Percentiles rank a stretch among this genome's conserved stretches.
These are phyloP conservation scores for Dicyrtomina minuta DNA, from an alignment of 2,888 invertebrate species.

Conservation along the genomic window DNA sequence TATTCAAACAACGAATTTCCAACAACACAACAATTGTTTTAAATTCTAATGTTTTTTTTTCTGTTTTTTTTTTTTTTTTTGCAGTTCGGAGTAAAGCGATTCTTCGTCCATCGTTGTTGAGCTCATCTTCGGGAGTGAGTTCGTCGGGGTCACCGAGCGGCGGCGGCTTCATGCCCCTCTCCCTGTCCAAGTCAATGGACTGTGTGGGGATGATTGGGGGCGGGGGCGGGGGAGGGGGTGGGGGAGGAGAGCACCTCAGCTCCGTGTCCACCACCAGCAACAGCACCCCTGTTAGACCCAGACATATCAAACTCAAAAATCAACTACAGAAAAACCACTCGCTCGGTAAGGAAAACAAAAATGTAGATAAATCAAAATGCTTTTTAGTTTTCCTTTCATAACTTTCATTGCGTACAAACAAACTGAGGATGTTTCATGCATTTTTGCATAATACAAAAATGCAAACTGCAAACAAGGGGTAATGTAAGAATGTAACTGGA, in stretches of 20 bases:
- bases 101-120: conserved; percentile 50
- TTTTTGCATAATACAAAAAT: too few relatives aligned
- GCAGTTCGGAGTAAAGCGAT: conserved; percentile 52
- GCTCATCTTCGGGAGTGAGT: conserved; percentile 37
- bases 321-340: conserved; percentile 54
- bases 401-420: too few relatives aligned
- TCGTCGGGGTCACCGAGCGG: conserved; percentile 42
- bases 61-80: conserved; percentile 9
- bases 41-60: background rate
- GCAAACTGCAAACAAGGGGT: too few relatives aligned
- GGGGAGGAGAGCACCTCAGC: background rate
- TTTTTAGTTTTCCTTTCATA: too few relatives aligned
- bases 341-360: conserved; percentile 50
- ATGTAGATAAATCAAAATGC: too few relatives aligned
- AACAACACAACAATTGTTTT: background rate
- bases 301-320: conserved; percentile 55
- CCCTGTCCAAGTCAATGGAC: conserved; percentile 24
- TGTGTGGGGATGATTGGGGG: background rate
- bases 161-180: conserved; percentile 44
- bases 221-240: background rate
- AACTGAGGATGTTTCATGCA: too few relatives aligned
- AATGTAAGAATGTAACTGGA: too few relatives aligned
- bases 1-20: too few relatives aligned
- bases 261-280: conserved; percentile 31
- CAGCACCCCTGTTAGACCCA: conserved; percentile 47